Evolutionary conservation across 1,140 invertebrate genomes (phyloP).

Genomic region (Diuraphis noxia): DNA sequence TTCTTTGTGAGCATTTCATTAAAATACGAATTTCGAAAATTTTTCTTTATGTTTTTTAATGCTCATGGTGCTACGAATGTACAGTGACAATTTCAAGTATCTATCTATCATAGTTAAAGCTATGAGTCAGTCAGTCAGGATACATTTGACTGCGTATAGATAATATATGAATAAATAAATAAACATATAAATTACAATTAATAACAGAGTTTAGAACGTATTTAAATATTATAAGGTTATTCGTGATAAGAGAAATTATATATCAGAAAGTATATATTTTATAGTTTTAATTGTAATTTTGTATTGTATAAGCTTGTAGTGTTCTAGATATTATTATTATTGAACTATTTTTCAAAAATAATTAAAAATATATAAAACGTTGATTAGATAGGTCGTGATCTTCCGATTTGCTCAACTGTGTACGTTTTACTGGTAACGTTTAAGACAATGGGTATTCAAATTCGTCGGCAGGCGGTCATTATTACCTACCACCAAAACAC

Average conservation of each 20-base stretch:
- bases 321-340: background rate
- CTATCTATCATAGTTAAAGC: no score
- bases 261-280: background rate
- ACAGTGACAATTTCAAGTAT: no score
- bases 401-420: background rate
- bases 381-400: background rate
- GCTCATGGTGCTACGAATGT: no score
- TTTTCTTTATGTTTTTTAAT: no score
- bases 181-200: background rate
- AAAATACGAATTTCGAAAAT: no score
- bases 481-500: slow-evolving; percentile 40
- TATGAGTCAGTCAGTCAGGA: no score
- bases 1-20: no score
- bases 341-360: background rate
- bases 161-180: background rate
- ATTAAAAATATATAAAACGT: background rate
- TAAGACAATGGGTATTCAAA: slow-evolving; percentile 50
- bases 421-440: background rate
- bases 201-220: background rate
- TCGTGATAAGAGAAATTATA: background rate
- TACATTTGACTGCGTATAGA: no score
- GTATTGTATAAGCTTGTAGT: background rate
- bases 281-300: background rate
- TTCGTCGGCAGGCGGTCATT: slow-evolving; percentile 34
- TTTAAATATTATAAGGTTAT: background rate